A percentile compares a stretch with the other conserved stretches of the same genome.
phyloP scores from a whole-genome alignment of 2,113 vertebrate genomes.

The Cisticola juncidis region DNA sequence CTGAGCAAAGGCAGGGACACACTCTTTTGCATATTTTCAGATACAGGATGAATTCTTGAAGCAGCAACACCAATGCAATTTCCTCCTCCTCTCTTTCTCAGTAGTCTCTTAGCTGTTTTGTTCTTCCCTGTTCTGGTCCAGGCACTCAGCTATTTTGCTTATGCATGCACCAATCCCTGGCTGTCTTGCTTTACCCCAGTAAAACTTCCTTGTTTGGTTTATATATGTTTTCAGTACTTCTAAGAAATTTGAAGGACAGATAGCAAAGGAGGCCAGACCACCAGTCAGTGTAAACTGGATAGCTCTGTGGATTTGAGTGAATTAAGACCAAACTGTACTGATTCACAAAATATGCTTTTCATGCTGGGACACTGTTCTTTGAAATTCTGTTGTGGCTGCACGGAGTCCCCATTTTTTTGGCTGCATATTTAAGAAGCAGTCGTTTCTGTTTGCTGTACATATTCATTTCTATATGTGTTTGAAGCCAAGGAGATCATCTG shows the following conservation, averaged over 20 bases:
- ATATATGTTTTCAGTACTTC: neutral
- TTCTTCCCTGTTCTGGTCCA: neutral
- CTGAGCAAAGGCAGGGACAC: neutral
- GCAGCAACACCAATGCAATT: neutral
- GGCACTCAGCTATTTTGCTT: neutral
- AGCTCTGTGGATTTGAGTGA: neutral
- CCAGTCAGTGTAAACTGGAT: neutral
- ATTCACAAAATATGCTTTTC: slow-evolving; percentile 24
- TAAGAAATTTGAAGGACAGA: slow-evolving; percentile 28
- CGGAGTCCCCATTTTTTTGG: neutral
- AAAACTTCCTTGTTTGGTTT: neutral
- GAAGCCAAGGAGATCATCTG: slow-evolving; percentile 11
- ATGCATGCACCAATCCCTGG: neutral
- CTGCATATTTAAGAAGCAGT: neutral
- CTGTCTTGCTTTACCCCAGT: neutral
- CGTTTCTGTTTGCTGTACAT: neutral
- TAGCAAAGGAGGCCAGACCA: slow-evolving; percentile 1
- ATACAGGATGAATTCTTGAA: neutral
- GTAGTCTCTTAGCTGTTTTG: neutral
- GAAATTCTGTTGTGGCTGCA: neutral
- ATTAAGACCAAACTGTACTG: neutral
- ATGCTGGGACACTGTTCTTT: neutral
- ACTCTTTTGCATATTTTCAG: neutral
- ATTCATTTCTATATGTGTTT: neutral
- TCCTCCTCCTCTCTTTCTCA: neutral